Evolutionary conservation across 2,797 vertebrate species (phyloP).

Genomic region (Synaphobranchus kaupii): DNA sequence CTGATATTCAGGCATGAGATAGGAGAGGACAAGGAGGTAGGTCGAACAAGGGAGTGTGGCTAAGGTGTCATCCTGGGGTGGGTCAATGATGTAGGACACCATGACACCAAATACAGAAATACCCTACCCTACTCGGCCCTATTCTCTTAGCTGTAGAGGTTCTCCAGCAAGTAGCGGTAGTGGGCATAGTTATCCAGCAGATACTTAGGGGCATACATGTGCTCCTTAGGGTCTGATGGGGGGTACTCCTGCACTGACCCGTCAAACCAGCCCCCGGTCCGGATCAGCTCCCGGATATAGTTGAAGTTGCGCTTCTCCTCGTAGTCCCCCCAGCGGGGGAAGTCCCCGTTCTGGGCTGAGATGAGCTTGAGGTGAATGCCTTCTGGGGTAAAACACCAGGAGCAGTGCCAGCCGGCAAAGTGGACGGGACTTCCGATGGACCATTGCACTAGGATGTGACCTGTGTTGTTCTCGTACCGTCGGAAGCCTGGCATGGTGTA

Average conservation of each 20-base stretch:
- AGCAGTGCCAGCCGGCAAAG: slow-evolving; percentile 87
- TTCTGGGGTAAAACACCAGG: slow-evolving; percentile 85
- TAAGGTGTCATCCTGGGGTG: not conserved
- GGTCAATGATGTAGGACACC: not conserved
- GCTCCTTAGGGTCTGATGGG: slow-evolving; percentile 76
- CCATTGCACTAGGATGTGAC: slow-evolving; percentile 82
- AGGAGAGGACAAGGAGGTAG: not conserved
- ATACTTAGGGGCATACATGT: slow-evolving; percentile 85
- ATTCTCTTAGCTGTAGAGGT: slow-evolving; percentile 69
- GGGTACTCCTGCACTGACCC: slow-evolving; percentile 80
- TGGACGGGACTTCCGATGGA: slow-evolving; percentile 82
- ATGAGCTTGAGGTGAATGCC: slow-evolving; percentile 84
- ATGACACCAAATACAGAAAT: not conserved
- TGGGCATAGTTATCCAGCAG: slow-evolving; percentile 74
- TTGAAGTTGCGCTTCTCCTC: slow-evolving; percentile 82
- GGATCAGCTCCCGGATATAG: slow-evolving; percentile 79
- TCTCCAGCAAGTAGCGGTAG: slow-evolving; percentile 79
- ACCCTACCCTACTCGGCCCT: not conserved
- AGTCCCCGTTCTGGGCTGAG: slow-evolving; percentile 85
- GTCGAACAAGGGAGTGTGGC: not conserved
- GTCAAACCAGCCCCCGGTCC: slow-evolving; percentile 85
- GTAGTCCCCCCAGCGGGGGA: slow-evolving; percentile 86
- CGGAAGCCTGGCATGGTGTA: slow-evolving; percentile 81
- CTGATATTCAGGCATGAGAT: not conserved
- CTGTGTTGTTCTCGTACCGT: slow-evolving; percentile 79